phyloP scores from a whole-genome alignment of 2,797 vertebrate genomes.

The Lacerta agilis region DNA sequence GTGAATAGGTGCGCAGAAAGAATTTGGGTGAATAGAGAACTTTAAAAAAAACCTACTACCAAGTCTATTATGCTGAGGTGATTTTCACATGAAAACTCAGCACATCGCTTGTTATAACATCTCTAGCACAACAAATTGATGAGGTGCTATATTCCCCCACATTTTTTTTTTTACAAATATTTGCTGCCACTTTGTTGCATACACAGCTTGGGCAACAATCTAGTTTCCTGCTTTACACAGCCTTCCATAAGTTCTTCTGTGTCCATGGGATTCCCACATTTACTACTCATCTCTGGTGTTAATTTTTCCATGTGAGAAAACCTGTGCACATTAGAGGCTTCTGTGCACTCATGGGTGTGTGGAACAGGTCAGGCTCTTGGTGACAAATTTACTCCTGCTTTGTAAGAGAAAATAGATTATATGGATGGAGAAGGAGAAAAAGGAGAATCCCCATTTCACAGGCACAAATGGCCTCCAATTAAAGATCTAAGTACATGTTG shows the following conservation, averaged over 20 bases:
- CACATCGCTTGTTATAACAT: not conserved
- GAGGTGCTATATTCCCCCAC: too few relatives aligned
- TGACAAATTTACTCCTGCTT: not conserved
- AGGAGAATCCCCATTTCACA: not conserved
- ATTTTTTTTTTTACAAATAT: too few relatives aligned
- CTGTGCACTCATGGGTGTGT: not conserved
- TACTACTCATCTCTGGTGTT: not conserved
- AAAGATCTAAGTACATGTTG: not conserved
- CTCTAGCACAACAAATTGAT: not conserved
- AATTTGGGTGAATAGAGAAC: not conserved
- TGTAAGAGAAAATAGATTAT: not conserved
- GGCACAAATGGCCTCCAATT: not conserved
- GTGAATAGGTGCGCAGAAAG: not conserved
- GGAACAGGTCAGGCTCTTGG: not conserved
- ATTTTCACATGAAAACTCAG: not conserved
- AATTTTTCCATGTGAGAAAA: not conserved
- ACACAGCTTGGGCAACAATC: not conserved
- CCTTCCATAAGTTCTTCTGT: not conserved
- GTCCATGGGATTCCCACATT: not conserved
- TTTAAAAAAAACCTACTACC: not conserved
- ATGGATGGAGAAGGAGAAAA: not conserved
- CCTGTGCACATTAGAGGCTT: not conserved
- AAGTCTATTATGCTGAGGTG: not conserved
- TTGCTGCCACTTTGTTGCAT: not conserved
- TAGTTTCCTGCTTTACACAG: not conserved